Base-by-base conservation (phyloP, 2,888 invertebrate genomes). In the Crepidodera aurea region DNA sequence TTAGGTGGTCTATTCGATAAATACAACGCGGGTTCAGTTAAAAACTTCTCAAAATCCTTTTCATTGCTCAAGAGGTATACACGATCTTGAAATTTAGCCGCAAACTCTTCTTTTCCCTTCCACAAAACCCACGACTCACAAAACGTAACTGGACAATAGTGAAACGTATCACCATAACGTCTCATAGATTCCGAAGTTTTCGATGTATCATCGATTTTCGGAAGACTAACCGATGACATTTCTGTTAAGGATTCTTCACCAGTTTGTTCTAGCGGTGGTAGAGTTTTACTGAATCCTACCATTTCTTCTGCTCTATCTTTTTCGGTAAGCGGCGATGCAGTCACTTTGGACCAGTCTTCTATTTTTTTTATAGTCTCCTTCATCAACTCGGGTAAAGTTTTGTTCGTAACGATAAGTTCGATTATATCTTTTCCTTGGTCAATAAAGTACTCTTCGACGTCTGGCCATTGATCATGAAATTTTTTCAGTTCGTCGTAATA, bases 61-160 rank as follows among this genome's bases (percentile, higher is more conserved):
- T 84, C 82, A 40, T 82, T 85, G 18, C 83, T 81, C 67, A 87
- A 82, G 46, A 83, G 81, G 75, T 88, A 85, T 1, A 84, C 66
- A 78, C 83, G 85, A 61, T 86, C 83, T 66, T 83, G 78, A 69
- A 84, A 85, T 69, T 83, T 83, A 0, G 82, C 79, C 15, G 82
- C 75, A 69, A 82, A 84, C 58, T 86, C 83, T 40, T 83, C 77
- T 75, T 85, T 86, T n/a, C 89, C 89, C 77, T 83, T 83, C 85
- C 88, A 86, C 15, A 89, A 73, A 7, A 87, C 80, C 39, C 82
- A 80, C 68, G 85, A 74, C 37, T 85, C 80, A 57, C 10, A 7
- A 27, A 48, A 84, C n/a, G 86, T 81, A 27, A 89, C 83, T 0
- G 90, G 89, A 72, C 90, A 90, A 71, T 84, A 89, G 68, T 82